Base-by-base conservation (phyloP, 1,140 invertebrate genomes). In the Brachionus angularis region DNA sequence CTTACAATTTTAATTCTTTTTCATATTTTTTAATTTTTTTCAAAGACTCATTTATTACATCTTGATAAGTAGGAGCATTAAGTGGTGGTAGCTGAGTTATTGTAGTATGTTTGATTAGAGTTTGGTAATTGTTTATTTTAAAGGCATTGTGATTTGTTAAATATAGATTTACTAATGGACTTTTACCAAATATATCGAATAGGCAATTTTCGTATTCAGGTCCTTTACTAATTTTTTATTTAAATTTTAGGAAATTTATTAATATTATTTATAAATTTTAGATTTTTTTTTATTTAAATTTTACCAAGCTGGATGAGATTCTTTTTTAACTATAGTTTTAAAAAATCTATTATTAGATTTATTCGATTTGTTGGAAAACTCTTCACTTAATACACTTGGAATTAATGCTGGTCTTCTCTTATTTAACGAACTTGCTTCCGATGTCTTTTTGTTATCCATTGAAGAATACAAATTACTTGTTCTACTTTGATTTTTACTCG, bases 1-100 rank as follows among this genome's bases (percentile, higher is more conserved):
- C n/a, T n/a, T 58, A 58, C 53, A 58, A 58, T 58, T 58, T 58
- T 3, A 42, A 8, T 58, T 58, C 53, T 58, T 58, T 58, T 39
- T 58, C 53, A 18, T 39, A 23, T 58, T 58, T 58, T 39, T 25
- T 58, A 23, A 58, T 58, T 5, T 58, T 58, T 58, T 39, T 36
- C 23, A 58, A 18, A 25, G 53, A 58, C 25, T 58, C 53, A 23
- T 58, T 23, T 0, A 58, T 58, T 33, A 58, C 25, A 39, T 58
- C 53, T 18, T 36, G 21, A 23, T 58, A 58, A 58, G 53, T 58
- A 14, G 53, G 53, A 14, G 53, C 53, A 39, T 58, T 58, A 5
- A 58, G n/a, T 12, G 53, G 53, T 23, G 53, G 53, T 1, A 58
- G 3, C 10, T 58, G 33, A 39, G 27, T 23, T 25, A 58, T 10